Conservation (phyloP, 2,797 vertebrate genomes). For the Labroides dimidiatus region DNA sequence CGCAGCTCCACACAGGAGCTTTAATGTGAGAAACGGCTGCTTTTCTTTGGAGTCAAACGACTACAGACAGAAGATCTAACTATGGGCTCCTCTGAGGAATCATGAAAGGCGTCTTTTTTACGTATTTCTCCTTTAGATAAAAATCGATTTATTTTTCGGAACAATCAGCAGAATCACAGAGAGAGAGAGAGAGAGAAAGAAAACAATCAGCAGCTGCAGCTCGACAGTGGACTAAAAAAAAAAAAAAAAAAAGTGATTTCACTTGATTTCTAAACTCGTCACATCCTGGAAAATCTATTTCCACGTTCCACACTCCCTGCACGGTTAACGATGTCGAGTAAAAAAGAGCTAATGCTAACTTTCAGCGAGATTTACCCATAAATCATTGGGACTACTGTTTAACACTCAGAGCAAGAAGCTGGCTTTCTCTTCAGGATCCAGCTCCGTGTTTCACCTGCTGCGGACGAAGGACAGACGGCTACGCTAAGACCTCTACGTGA, state of each 20-base stretch:
- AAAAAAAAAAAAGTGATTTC: neutral
- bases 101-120: neutral
- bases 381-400: neutral
- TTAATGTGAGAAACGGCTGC: neutral
- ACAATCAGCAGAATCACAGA: conserved; percentile 2
- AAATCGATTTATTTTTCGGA: neutral
- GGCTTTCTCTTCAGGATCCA: neutral
- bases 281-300: neutral
- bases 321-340: too few relatives aligned
- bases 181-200: neutral
- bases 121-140: neutral
- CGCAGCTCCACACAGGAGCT: neutral
- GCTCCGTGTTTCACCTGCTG: conserved; percentile 1
- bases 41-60: neutral
- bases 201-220: conserved; percentile 25
- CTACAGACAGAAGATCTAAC: neutral
- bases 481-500: conserved; percentile 18
- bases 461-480: neutral
- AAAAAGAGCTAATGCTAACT: neutral
- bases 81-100: neutral
- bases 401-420: neutral
- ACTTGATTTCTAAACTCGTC: neutral
- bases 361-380: conserved; percentile 12
- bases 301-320: too few relatives aligned
- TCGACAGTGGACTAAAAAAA: neutral